Evolutionary conservation across 2,797 vertebrate genomes (phyloP), one percentile per base, ranked within the genome.

Genomic region (Muraenolepis orangiensis): DNA sequence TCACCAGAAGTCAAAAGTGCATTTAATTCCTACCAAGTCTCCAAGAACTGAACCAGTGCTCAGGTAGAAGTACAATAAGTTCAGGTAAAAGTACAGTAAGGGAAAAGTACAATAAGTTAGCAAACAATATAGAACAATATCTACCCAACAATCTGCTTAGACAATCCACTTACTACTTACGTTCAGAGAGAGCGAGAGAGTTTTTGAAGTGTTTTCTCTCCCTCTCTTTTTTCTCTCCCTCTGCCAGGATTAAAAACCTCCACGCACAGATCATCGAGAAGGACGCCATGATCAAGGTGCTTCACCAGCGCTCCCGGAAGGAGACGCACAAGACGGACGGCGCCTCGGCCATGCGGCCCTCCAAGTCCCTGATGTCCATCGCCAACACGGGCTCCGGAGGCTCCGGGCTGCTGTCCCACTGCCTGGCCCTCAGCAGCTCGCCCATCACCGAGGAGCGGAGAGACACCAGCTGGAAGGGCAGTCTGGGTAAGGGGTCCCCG

Each of bases 231-330:
- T 26, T 3, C 30, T 28, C 23, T 2, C 77, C n/a, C 8, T 6
- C 57, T 11, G 2, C 57, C 81, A 98, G 97, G 91, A 99, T 99
- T 80, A 99, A 99, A 91, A 99, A 95, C 38, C 95, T 99, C 6
- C 98, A 99, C 0, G 98, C 98, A 7, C 98, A 99, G 92, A 99
- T 99, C 84, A 99, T 99, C 57, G 98, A 99, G 89, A 99, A 99
- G 84, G 98, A 99, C 0, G 98, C 98, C 81, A 99, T 99, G 97
- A 99, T 99, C 85, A 99, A 99, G 85, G 98, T 99, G 7, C 95
- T 99, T 38, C 98, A 99, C 87, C 97, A 99, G 87, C 97, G 98
- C 16, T 98, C 97, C 7, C 93, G 96, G 46, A 99, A 99, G 83
- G 98, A 99, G 36, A 94, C 95, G 0, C 91, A 91, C 85, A 98